Conservation (phyloP, 2,888 invertebrate genomes). For the Volucella zonaria region DNA sequence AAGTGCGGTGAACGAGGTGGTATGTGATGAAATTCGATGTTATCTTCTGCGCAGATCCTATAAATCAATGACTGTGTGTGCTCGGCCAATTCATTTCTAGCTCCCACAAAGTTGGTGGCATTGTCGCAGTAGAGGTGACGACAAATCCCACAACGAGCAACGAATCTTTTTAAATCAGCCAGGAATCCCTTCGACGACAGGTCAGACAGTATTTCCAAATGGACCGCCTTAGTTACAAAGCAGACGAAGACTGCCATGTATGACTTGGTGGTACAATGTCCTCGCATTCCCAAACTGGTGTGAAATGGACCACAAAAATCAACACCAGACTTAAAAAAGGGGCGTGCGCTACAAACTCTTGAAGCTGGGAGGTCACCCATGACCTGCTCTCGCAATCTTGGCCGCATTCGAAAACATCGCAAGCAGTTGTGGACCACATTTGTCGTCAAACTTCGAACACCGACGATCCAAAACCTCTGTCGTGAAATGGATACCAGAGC, state of each 20-base stretch:
- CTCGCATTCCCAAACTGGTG: conserved; percentile 5
- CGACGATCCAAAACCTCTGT: conserved; percentile 61
- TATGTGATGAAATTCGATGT: too few relatives aligned
- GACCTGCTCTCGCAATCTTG: conserved; percentile 51
- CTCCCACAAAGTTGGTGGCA: conserved; percentile 49
- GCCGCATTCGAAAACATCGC: conserved; percentile 61
- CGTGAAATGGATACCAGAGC: conserved; percentile 46
- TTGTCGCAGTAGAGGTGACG: conserved; percentile 49
- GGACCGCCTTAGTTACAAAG: conserved; percentile 55
- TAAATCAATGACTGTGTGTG: too few relatives aligned
- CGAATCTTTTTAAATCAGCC: background rate
- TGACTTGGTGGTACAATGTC: conserved; percentile 28
- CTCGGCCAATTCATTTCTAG: background rate
- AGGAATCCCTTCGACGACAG: conserved; percentile 59
- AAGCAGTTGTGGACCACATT: conserved; percentile 42
- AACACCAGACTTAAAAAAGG: too few relatives aligned
- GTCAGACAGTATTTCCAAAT: conserved; percentile 67
- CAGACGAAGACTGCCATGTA: conserved; percentile 55
- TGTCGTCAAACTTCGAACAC: conserved; percentile 48
- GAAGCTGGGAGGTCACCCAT: conserved; percentile 58
- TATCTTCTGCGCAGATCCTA: too few relatives aligned
- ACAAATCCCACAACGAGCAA: conserved; percentile 35
- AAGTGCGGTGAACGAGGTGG: too few relatives aligned
- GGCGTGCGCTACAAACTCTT: too few relatives aligned
- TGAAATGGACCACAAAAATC: conserved; percentile 44